phyloP scores from a whole-genome alignment of 2,888 invertebrate genomes.

The Clistopyga incitator region DNA sequence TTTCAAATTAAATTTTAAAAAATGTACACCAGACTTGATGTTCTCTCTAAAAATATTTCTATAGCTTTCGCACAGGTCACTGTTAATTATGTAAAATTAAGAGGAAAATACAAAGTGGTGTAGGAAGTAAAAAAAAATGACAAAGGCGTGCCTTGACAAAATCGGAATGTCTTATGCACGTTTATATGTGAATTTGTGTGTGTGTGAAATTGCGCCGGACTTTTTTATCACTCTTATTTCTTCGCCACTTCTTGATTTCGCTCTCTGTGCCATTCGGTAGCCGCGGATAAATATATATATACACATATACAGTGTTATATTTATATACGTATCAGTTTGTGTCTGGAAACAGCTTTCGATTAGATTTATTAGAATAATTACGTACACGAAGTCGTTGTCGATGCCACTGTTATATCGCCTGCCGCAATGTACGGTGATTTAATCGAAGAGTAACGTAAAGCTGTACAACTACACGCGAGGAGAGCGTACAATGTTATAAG shows the following conservation, averaged over 20 bases:
- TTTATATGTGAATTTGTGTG: constrained; percentile 8
- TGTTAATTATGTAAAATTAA: no score
- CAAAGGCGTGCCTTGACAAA: no score
- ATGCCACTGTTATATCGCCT: not conserved
- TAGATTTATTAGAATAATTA: constrained; percentile 78
- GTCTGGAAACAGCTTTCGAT: constrained; percentile 71
- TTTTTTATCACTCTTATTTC: constrained; percentile 36
- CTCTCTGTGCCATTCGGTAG: constrained; percentile 14
- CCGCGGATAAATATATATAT: not conserved
- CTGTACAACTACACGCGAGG: constrained; percentile 25
- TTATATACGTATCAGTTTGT: constrained; percentile 5
- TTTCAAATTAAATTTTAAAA: no score
- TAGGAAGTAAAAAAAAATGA: no score
- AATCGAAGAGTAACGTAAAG: constrained; percentile 35
- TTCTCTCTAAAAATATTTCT: no score
- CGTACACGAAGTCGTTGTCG: constrained; percentile 63
- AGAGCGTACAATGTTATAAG: not conserved
- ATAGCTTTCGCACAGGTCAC: no score
- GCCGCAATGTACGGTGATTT: constrained; percentile 52
- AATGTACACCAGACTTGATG: no score
- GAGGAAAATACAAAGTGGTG: no score
- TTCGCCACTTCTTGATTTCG: constrained; percentile 30
- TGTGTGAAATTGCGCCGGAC: not conserved
- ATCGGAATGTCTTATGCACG: no score
- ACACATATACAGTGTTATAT: constrained; percentile 41